Percentiles rank a stretch among this genome's conserved stretches.
Evolutionary conservation across 2,888 invertebrate species (phyloP).

Genomic region (Drosophila kanekoi): DNA sequence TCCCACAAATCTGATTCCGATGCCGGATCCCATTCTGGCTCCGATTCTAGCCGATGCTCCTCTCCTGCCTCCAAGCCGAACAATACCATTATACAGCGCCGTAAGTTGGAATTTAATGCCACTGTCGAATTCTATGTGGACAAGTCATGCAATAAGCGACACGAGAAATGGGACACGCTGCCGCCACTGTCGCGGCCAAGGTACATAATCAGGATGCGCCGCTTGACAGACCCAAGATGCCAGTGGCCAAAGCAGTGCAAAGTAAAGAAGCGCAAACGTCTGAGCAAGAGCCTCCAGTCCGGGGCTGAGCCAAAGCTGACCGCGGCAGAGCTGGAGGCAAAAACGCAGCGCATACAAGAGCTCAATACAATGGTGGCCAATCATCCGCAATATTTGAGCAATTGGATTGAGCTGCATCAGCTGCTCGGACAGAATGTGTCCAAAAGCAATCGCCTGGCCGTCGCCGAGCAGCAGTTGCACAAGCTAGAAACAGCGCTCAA

Average conservation of each 20-base stretch:
- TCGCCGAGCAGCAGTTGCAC: slow-evolving; percentile 87
- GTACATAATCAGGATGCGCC: slow-evolving; percentile 80
- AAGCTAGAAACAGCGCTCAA: slow-evolving; percentile 88
- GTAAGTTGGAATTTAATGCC: slow-evolving; percentile 73
- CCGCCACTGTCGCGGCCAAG: slow-evolving; percentile 88
- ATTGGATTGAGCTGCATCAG: slow-evolving; percentile 88
- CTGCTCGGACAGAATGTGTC: slow-evolving; percentile 86
- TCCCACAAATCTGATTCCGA: not conserved
- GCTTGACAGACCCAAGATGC: slow-evolving; percentile 10
- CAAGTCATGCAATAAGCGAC: slow-evolving; percentile 86
- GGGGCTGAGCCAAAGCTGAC: slow-evolving; percentile 38
- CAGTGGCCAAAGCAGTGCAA: not conserved
- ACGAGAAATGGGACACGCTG: slow-evolving; percentile 87
- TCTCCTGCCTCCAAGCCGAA: not conserved
- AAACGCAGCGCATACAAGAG: slow-evolving; percentile 85
- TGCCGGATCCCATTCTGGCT: not conserved
- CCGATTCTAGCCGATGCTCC: not conserved
- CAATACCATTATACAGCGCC: not conserved
- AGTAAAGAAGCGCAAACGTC: slow-evolving; percentile 12
- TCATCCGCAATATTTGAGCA: slow-evolving; percentile 84
- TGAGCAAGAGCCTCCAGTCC: not conserved
- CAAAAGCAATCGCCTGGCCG: slow-evolving; percentile 77
- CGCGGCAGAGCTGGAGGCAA: slow-evolving; percentile 86
- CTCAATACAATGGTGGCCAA: slow-evolving; percentile 23
- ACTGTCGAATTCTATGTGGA: slow-evolving; percentile 87